A percentile compares a stretch with the other conserved stretches of the same genome.
These are phyloP conservation scores for Eclectus roratus DNA, from an alignment of 2,113 vertebrate species.

Conservation along the genomic window DNA sequence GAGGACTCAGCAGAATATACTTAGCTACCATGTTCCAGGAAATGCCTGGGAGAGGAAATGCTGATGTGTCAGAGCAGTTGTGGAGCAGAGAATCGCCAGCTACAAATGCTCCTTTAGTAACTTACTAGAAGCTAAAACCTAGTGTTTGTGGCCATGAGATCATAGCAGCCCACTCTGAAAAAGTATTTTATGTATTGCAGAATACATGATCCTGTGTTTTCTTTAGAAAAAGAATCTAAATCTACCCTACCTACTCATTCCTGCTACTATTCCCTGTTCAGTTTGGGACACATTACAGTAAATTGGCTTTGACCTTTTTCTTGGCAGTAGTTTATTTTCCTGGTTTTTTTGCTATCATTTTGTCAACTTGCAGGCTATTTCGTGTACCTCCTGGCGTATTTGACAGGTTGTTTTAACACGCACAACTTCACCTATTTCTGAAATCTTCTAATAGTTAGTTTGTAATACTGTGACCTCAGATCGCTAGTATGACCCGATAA, in stretches of 20 bases:
- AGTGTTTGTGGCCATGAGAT: background rate
- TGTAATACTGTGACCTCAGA: background rate
- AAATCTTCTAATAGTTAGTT: background rate
- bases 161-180: background rate
- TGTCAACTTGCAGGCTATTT: background rate
- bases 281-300: background rate
- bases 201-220: background rate
- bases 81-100: background rate
- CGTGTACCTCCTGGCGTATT: background rate
- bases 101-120: background rate
- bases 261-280: background rate
- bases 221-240: background rate
- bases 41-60: background rate
- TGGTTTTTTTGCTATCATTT: background rate
- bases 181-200: background rate
- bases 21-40: background rate
- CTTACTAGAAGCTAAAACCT: background rate
- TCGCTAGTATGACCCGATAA: background rate
- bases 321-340: background rate
- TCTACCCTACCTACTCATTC: background rate
- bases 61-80: background rate
- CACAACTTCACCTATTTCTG: background rate
- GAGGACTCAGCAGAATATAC: background rate
- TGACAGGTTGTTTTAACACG: background rate
- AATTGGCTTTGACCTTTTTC: background rate